phyloP scores from a whole-genome alignment of 2,113 vertebrate genomes.

The Oreochromis tanganicae region DNA sequence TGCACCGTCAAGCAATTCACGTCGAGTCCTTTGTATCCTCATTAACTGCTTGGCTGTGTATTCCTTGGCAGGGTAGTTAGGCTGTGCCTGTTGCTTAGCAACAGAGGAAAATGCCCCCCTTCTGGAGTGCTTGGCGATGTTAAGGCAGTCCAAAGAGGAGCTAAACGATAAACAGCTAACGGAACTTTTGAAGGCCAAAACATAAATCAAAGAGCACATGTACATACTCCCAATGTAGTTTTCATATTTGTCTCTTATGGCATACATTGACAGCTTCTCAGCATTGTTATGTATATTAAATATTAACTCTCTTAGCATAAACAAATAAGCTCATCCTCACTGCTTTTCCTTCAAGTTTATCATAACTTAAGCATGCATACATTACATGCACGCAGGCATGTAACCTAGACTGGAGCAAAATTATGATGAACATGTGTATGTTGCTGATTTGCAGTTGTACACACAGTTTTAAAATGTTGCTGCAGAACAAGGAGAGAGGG shows the following conservation, averaged over 20 bases:
- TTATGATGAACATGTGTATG: neutral
- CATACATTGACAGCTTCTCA: neutral
- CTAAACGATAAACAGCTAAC: conserved; percentile 42
- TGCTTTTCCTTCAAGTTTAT: neutral
- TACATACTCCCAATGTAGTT: neutral
- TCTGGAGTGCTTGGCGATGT: conserved; percentile 25
- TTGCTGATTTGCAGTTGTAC: neutral
- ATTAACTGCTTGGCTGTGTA: conserved; percentile 63
- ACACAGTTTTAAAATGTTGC: neutral
- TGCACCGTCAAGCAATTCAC: conserved; percentile 31
- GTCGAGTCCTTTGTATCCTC: conserved; percentile 59
- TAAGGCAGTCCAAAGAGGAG: conserved; percentile 55
- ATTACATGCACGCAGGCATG: neutral
- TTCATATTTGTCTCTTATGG: neutral
- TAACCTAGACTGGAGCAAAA: neutral
- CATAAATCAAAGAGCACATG: conserved; percentile 1
- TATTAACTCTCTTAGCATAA: neutral
- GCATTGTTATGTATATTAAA: neutral
- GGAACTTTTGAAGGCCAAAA: conserved; percentile 35
- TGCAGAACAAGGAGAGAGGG: neutral
- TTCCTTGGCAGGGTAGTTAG: conserved; percentile 62
- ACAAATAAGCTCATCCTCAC: neutral
- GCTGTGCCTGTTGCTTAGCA: conserved; percentile 71
- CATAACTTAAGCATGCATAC: neutral
- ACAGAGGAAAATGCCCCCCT: conserved; percentile 53